Evolutionary conservation across 2,888 invertebrate species (phyloP), one percentile per base, ranked within the genome.

Genomic region (Aporophyla nigra): DNA sequence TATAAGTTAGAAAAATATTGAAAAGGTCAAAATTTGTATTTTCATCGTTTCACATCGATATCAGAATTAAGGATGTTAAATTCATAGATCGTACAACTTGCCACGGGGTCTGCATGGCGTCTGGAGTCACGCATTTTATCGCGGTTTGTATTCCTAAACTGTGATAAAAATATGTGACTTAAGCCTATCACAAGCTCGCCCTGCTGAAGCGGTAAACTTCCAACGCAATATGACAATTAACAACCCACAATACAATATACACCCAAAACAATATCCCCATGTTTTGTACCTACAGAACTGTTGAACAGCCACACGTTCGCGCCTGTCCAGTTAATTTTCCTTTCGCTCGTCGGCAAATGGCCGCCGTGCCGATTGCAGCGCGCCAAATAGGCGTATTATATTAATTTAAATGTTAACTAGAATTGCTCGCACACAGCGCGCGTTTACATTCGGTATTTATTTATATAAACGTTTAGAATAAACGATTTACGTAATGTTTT

Each of bases 361-460:
- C 84, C 80, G 86, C 78, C 84, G 86, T 78, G 84, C 80, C 86
- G 88, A 90, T 89, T 88, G 89, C 86, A 88, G 87, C 77, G 82
- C 83, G 89, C 86, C 87, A 87, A 86, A 89, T 89, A 87, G 89
- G 84, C 78, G 80, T 81, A 89, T 89, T 86, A 87, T 88, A 88
- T 89, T 89, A 89, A 89, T 89, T 88, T 84, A 77, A 87, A 85
- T 86, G 85, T 79, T 85, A 84, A 89, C 87, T 85, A 75, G 70
- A 74, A 86, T 83, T 71, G 76, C 82, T 74, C 75, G 72, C 74
- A 61, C 71, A 77, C 51, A 70, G 78, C 75, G 82, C 71, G 63
- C 78, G 62, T 76, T 84, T 82, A 76, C 66, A 78, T 71, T 78
- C 71, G 68, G 74, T 84, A 80, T 83, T 86, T 81, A 76, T 74